phyloP scores from a whole-genome alignment of 2,888 invertebrate genomes.

The Hoplodrina blanda region DNA sequence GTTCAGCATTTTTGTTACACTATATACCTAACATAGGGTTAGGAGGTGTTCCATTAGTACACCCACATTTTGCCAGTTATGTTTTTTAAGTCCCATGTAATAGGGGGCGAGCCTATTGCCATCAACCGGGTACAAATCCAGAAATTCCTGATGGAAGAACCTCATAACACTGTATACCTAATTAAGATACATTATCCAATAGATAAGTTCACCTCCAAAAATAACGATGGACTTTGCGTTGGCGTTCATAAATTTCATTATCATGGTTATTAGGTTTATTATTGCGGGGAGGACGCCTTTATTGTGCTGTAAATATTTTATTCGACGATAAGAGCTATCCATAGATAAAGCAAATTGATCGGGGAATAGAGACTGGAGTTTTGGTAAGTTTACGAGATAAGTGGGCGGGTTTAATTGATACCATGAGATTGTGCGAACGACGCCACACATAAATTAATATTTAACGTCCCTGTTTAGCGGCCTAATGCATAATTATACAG shows the following conservation, averaged over 20 bases:
- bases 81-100: too few relatives aligned
- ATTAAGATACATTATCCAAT: slow-evolving; percentile 15
- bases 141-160: too few relatives aligned
- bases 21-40: neutral
- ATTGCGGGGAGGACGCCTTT: slow-evolving; percentile 84
- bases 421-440: slow-evolving; percentile 83
- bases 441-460: slow-evolving; percentile 82
- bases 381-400: slow-evolving; percentile 81
- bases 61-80: too few relatives aligned
- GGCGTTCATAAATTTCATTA: slow-evolving; percentile 78
- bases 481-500: slow-evolving; percentile 77
- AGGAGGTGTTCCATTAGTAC: too few relatives aligned
- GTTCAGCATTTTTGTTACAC: neutral
- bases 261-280: slow-evolving; percentile 85
- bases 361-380: slow-evolving; percentile 76
- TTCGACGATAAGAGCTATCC: slow-evolving; percentile 82
- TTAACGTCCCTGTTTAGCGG: slow-evolving; percentile 78
- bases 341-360: slow-evolving; percentile 89
- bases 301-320: slow-evolving; percentile 90
- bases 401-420: slow-evolving; percentile 87
- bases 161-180: neutral
- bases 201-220: slow-evolving; percentile 47
- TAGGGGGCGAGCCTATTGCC: too few relatives aligned
- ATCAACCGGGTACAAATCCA: too few relatives aligned
- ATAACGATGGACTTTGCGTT: slow-evolving; percentile 62